phyloP scores from a whole-genome alignment of 2,888 invertebrate genomes.

The Aphodius sticticus region DNA sequence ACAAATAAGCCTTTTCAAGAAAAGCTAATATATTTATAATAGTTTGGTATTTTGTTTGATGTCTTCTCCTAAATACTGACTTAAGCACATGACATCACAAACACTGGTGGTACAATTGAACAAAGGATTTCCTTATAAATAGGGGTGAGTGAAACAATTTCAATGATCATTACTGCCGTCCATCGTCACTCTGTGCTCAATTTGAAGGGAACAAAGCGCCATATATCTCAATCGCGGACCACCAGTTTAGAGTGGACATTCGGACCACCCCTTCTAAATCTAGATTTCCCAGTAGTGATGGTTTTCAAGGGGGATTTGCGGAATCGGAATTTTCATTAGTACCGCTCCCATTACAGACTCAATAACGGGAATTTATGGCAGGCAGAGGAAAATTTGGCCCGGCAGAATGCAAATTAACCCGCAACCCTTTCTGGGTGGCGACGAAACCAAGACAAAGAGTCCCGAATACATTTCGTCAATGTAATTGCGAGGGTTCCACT shows the following conservation, averaged over 20 bases:
- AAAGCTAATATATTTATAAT: too few relatives aligned
- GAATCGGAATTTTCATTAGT: neutral
- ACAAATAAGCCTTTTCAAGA: too few relatives aligned
- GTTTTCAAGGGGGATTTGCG: neutral
- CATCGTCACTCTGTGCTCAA: neutral
- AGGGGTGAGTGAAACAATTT: neutral
- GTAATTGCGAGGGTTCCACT: neutral
- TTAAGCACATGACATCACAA: too few relatives aligned
- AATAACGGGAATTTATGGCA: neutral
- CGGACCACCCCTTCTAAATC: neutral
- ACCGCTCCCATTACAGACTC: neutral
- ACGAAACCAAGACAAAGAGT: neutral
- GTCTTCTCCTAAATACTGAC: too few relatives aligned
- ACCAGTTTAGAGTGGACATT: neutral
- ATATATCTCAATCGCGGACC: neutral
- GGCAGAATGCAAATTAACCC: neutral
- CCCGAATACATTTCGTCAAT: neutral
- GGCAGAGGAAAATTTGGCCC: neutral
- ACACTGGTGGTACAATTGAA: too few relatives aligned
- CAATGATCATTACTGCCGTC: neutral
- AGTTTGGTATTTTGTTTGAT: too few relatives aligned
- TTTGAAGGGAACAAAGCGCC: neutral
- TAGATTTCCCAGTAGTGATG: constrained; percentile 4
- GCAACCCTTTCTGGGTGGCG: neutral
- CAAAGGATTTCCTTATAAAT: neutral